Conservation (phyloP, 1,140 invertebrate genomes). For the Gonioctena quinquepunctata region DNA sequence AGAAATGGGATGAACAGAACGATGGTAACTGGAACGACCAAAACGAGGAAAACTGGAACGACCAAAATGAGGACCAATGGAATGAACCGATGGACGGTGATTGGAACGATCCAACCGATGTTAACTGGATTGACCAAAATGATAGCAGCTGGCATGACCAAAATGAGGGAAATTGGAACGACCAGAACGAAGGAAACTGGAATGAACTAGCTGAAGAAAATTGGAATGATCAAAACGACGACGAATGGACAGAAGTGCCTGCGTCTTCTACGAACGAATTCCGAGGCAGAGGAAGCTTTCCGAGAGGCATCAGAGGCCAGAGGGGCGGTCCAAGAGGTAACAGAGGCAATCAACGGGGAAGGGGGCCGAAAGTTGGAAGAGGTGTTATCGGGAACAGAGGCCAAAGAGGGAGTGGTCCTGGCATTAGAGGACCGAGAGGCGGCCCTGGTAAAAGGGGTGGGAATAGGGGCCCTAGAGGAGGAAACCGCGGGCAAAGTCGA, state of each 20-base stretch:
- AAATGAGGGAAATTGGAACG: slow-evolving; percentile 21
- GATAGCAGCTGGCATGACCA: slow-evolving; percentile 11
- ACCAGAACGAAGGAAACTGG: slow-evolving; percentile 3
- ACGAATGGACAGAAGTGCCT: neutral
- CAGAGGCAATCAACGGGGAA: slow-evolving; percentile 16
- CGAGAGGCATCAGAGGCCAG: slow-evolving; percentile 19
- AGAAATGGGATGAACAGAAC: slow-evolving; percentile 1
- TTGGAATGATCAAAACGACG: neutral
- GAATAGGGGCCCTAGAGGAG: neutral
- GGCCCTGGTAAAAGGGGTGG: slow-evolving; percentile 19
- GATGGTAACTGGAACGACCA: slow-evolving; percentile 9
- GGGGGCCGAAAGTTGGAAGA: slow-evolving; percentile 17
- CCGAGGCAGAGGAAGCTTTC: slow-evolving; percentile 15
- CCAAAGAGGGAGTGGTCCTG: neutral
- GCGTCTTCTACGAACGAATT: slow-evolving; percentile 14
- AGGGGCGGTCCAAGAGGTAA: slow-evolving; percentile 10
- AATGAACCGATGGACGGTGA: slow-evolving; percentile 17
- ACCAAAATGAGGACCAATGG: slow-evolving; percentile 33
- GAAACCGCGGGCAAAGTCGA: neutral
- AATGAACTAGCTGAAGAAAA: neutral
- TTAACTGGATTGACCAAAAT: neutral
- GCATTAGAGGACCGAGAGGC: slow-evolving; percentile 17
- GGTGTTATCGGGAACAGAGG: slow-evolving; percentile 11
- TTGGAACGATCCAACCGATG: no score
- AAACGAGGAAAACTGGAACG: slow-evolving; percentile 22